These are phyloP conservation scores for Tokudaia muenninki DNA, from an alignment of 2,797 vertebrate species.

Conservation along the genomic window DNA sequence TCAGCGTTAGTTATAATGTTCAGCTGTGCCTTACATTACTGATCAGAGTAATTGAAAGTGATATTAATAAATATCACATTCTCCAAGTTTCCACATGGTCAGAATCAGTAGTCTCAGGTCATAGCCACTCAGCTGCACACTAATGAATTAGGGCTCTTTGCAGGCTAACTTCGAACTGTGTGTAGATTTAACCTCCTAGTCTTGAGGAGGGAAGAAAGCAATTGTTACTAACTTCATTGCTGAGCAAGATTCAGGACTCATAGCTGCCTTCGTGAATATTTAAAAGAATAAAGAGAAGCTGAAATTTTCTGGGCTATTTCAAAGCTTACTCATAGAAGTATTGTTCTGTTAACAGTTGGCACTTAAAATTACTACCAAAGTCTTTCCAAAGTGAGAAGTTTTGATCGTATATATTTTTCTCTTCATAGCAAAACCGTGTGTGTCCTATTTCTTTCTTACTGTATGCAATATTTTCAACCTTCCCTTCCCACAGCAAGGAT, in stretches of 20 bases:
- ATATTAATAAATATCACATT: not conserved
- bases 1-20: constrained; percentile 14
- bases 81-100: constrained; percentile 9
- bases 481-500: constrained; percentile 93
- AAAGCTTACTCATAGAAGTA: not conserved
- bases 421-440: constrained; percentile 89
- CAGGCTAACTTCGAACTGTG: constrained; percentile 26
- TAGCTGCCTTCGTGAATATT: constrained; percentile 37
- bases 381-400: constrained; percentile 55
- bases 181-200: not conserved
- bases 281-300: constrained; percentile 12
- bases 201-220: not conserved
- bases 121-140: not conserved
- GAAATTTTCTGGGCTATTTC: constrained; percentile 48
- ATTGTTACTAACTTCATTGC: constrained; percentile 23
- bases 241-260: constrained; percentile 46
- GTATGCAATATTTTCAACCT: constrained; percentile 73
- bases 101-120: not conserved
- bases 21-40: not conserved
- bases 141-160: not conserved
- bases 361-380: constrained; percentile 47
- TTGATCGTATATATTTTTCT: constrained; percentile 43
- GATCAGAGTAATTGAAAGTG: not conserved
- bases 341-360: constrained; percentile 29
- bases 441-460: constrained; percentile 1